phyloP scores from a whole-genome alignment of 2,113 vertebrate genomes.

The Cricetomys ansorgei region DNA sequence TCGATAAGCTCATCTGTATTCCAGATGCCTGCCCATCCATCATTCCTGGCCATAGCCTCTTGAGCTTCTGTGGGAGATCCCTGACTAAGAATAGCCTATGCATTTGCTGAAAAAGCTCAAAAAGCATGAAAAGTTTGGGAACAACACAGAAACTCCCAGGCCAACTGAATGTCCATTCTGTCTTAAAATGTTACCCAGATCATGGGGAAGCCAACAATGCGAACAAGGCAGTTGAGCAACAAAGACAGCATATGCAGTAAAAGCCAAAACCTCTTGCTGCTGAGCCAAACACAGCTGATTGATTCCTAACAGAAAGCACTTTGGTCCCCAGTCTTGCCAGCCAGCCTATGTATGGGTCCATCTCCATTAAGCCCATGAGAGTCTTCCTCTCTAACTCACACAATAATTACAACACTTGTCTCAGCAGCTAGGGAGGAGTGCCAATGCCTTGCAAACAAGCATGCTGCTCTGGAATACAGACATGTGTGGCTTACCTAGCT shows the following conservation, averaged over 20 bases:
- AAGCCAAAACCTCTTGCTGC: not conserved
- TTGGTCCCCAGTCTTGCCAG: not conserved
- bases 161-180: not conserved
- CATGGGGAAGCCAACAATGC: not conserved
- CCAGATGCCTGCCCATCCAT: not conserved
- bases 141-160: not conserved
- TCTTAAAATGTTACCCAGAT: not conserved
- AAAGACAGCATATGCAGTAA: not conserved
- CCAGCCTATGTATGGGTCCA: not conserved
- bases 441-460: not conserved
- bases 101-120: not conserved
- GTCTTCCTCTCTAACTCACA: not conserved
- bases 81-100: not conserved
- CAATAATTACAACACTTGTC: not conserved
- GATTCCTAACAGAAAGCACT: not conserved
- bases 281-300: not conserved
- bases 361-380: not conserved
- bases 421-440: not conserved
- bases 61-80: not conserved
- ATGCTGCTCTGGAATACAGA: not conserved
- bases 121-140: not conserved
- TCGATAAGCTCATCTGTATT: not conserved
- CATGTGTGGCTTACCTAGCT: not conserved
- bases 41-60: not conserved
- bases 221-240: not conserved